These are phyloP conservation scores for Epirrita christyi DNA, from an alignment of 2,888 invertebrate genomes.

Conservation along the genomic window DNA sequence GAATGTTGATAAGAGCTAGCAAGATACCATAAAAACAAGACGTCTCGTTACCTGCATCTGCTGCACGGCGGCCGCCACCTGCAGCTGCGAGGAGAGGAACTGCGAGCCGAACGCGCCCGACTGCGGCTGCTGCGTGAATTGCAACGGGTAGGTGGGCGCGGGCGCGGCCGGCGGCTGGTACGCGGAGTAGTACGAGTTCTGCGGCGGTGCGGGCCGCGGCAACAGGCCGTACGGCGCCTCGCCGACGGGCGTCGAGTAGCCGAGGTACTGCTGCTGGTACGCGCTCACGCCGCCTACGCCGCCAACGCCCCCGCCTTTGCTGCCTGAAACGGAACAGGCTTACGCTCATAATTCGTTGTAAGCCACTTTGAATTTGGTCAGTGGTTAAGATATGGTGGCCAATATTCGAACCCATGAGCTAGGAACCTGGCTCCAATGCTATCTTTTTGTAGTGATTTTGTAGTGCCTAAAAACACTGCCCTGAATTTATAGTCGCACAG, in stretches of 20 bases:
- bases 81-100: conserved; percentile 76
- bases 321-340: conserved; percentile 48
- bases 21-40: too few relatives aligned
- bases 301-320: conserved; percentile 74
- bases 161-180: conserved; percentile 82
- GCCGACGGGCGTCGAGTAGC: conserved; percentile 76
- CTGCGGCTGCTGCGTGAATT: conserved; percentile 86
- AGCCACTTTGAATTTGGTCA: too few relatives aligned
- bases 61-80: conserved; percentile 78
- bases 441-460: too few relatives aligned
- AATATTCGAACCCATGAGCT: too few relatives aligned
- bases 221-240: conserved; percentile 78
- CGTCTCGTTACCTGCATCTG: conserved; percentile 71
- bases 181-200: conserved; percentile 78
- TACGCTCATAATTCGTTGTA: too few relatives aligned
- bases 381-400: too few relatives aligned
- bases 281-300: conserved; percentile 77
- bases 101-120: conserved; percentile 79
- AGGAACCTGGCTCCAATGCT: too few relatives aligned
- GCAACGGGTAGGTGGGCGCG: conserved; percentile 86
- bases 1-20: too few relatives aligned
- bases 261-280: conserved; percentile 80
- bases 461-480: too few relatives aligned
- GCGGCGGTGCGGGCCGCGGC: conserved; percentile 77
- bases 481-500: too few relatives aligned